A percentile compares a stretch with the other conserved stretches of the same genome.
phyloP scores from a whole-genome alignment of 1,140 invertebrate species.

The Penaeus japonicus region DNA sequence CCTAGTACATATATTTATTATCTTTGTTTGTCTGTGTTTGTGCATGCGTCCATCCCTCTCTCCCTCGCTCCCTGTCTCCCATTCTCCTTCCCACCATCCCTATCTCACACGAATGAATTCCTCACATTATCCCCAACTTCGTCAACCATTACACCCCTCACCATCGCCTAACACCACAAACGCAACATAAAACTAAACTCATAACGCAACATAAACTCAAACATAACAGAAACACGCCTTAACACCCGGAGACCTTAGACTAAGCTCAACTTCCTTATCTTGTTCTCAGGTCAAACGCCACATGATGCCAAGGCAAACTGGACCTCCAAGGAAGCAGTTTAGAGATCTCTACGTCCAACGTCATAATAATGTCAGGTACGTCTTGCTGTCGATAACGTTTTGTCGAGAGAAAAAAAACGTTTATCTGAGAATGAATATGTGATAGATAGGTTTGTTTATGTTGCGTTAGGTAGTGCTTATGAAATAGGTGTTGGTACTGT shows the following conservation, averaged over 20 bases:
- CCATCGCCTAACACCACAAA: no score
- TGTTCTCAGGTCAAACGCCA: conserved; percentile 3
- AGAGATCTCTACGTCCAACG: conserved; percentile 97
- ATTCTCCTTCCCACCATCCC: background rate
- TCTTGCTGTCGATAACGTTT: no score
- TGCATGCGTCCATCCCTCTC: background rate
- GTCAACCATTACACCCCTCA: background rate
- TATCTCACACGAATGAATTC: background rate
- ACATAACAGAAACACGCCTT: background rate
- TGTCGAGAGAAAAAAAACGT: no score
- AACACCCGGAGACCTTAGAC: background rate
- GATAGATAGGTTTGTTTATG: no score
- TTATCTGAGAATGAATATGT: no score
- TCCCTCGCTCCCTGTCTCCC: background rate
- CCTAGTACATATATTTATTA: background rate
- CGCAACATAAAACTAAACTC: no score
- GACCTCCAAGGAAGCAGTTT: conserved; percentile 70
- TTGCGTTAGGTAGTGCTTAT: no score
- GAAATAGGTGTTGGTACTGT: no score
- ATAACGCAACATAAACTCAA: no score
- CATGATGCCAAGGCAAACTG: background rate
- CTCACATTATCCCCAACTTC: no score
- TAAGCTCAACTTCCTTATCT: background rate
- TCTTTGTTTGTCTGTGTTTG: background rate
- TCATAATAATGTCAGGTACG: conserved; percentile 91